Percentiles rank a stretch among this genome's conserved stretches.
Evolutionary conservation across 2,113 vertebrate species (phyloP).

Genomic region (Ictidomys tridecemlineatus): DNA sequence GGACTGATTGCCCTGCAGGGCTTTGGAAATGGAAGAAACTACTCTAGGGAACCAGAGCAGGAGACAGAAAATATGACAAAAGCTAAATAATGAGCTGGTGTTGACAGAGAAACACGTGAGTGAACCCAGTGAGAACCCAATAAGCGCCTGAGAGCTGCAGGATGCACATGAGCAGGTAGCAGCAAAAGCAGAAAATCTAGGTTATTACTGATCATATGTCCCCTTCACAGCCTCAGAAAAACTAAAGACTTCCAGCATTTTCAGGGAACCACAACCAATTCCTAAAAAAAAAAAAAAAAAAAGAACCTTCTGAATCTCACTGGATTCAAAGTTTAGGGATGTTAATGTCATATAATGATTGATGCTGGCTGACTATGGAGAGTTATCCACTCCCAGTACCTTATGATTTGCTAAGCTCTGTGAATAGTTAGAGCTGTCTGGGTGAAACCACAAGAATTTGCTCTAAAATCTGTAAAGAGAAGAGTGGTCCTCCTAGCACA

Average conservation of each 20-base stretch:
- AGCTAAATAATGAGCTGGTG: neutral
- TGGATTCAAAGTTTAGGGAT: neutral
- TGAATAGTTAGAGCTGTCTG: neutral
- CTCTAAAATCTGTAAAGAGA: constrained; percentile 31
- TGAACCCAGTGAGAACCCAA: neutral
- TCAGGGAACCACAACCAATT: neutral
- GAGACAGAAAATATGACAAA: neutral
- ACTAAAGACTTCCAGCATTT: neutral
- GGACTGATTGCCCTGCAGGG: neutral
- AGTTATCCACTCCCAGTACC: neutral
- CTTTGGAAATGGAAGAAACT: neutral
- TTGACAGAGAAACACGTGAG: too few species aligned
- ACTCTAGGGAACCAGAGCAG: neutral
- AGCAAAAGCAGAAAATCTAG: neutral
- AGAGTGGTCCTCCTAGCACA: neutral
- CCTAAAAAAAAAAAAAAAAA: constrained; percentile 2
- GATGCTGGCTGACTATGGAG: neutral
- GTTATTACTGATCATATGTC: neutral
- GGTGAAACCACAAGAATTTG: neutral
- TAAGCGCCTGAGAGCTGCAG: neutral
- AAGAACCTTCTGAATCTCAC: neutral
- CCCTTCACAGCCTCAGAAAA: neutral
- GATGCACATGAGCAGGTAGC: neutral
- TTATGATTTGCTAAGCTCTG: neutral
- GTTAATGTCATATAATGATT: neutral